Evolutionary conservation across 2,797 vertebrate species (phyloP), one percentile per base, ranked within the genome.

Genomic region (Acanthurus tractus): DNA sequence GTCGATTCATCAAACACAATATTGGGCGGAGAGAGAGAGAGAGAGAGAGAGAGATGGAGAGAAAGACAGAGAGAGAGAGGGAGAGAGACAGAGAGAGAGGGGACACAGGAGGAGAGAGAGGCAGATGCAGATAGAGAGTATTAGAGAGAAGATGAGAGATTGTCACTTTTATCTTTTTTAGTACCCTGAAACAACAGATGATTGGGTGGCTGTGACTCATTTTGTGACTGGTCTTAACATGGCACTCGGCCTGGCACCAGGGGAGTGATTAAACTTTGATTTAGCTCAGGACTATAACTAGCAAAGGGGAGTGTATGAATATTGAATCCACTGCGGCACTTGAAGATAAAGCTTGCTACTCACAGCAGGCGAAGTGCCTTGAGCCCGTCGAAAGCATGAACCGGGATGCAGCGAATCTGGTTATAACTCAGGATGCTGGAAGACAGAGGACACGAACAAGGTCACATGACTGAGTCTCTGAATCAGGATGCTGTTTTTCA

Each of bases 401-500:
- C 86, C 0, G 98, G 98, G 77, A 99, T 96, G 92, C 98, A 99
- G n/a, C 96, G 96, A 12, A 99, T 97, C 76, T 96, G 93, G 87
- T 99, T 99, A 88, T 99, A 99, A 85, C 98, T 99, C 93, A 99
- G 91, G 93, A 99, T 99, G 77, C 98, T 99, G 93, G 1, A 40
- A 89, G 67, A 86, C 79, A 34, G 61, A 77, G 52, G 54, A 86
- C 48, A 80, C 1, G 10, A 18, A 66, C 56, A 73, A 80, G 62
- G 82, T 88, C 78, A 79, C 14, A 4, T 63, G 29, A 54, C 14
- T 44, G 17, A 46, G 25, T 29, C 25, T 29, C 25, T 29, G 25
- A 29, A 29, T 29, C 25, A 29, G 25, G 40, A 38, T 42, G 36
- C 3, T 22, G 29, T 40, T 59, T 71, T 23, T 18, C 13, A 23